phyloP scores from a whole-genome alignment of 2,113 vertebrate genomes.

The Cyprinodon brontotheroides region DNA sequence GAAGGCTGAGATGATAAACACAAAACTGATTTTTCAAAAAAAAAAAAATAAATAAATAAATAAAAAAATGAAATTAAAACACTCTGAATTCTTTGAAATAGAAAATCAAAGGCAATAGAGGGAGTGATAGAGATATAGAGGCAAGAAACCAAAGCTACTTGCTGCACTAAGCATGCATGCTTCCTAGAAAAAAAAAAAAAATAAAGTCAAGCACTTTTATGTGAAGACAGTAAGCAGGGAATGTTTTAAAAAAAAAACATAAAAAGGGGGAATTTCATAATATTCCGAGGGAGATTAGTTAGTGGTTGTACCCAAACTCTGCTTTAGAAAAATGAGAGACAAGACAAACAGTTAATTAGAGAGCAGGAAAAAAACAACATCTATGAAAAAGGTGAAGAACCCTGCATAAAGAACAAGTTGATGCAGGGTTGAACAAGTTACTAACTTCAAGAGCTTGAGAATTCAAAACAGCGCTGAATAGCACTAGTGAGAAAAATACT shows the following conservation, averaged over 20 bases:
- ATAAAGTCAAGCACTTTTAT: too few relatives aligned
- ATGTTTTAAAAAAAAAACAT: neutral
- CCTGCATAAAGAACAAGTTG: neutral
- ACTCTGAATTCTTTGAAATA: neutral
- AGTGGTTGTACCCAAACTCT: slow-evolving; percentile 21
- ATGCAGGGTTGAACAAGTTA: slow-evolving; percentile 34
- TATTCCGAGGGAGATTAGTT: slow-evolving; percentile 2
- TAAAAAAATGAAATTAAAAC: slow-evolving; percentile 12
- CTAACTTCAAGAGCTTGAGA: slow-evolving; percentile 33
- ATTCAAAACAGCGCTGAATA: slow-evolving; percentile 28
- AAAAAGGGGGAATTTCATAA: slow-evolving; percentile 16
- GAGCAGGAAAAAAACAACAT: slow-evolving; percentile 2
- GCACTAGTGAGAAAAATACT: slow-evolving; percentile 22
- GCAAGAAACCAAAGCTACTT: slow-evolving; percentile 40
- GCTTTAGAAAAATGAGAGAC: slow-evolving; percentile 11
- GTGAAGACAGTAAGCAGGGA: neutral
- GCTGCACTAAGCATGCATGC: slow-evolving; percentile 63
- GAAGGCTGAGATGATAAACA: slow-evolving; percentile 50
- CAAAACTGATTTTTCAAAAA: slow-evolving; percentile 33
- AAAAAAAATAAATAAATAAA: too few relatives aligned
- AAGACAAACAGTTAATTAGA: slow-evolving; percentile 35
- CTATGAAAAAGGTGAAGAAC: neutral
- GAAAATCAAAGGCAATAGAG: neutral
- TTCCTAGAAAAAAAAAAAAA: slow-evolving; percentile 53
- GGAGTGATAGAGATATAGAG: slow-evolving; percentile 24